Base-by-base conservation (phyloP, 2,888 invertebrate genomes). In the Andricus curvator region DNA sequence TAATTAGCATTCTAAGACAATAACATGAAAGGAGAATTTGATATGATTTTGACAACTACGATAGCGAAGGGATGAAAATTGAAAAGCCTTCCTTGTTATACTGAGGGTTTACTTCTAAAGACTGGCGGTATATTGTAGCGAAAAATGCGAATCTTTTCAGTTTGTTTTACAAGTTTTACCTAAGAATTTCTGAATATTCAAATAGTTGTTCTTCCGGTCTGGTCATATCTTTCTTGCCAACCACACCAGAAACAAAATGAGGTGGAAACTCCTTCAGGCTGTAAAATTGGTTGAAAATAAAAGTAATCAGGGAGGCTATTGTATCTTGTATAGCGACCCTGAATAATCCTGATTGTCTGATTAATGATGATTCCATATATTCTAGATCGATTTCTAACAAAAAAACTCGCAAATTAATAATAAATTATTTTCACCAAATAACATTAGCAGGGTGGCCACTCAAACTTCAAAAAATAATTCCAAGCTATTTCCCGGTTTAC, bases 211-310 rank as follows among this genome's bases (percentile, higher is more conserved):
- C 88, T 80, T 88, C 88, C 68, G 88, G 86, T 83, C 86, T 89
- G 85, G 87, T 82, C 80, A 86, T 88, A 87, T 86, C 89, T 85
- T 88, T 84, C 84, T 91, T 90, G 88, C 87, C 86, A 84, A 86
- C 87, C 86, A 88, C 84, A 84, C 89, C 87, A 83, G 89, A 88
- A 86, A 91, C 89, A 87, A 89, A 84, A 80, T 88, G 89, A 79
- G 84, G 88, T 78, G 88, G 90, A 76, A 90, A 88, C 85, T 88
- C 88, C 89, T 88, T 89, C 86, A 90, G 86, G 88, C 92, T 91
- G 85, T 84, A 87, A 83, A 86, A 70, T 74, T 74, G 2, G 20
- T 56, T 25, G 2, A 25, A 78, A 78, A 64, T 20, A 41, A 66
- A 66, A 44, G 64, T 33, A 77, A 33, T 6, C 64, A 29, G 17